Base-by-base conservation (phyloP, 1,140 invertebrate genomes). In the Meteorus sp. region DNA sequence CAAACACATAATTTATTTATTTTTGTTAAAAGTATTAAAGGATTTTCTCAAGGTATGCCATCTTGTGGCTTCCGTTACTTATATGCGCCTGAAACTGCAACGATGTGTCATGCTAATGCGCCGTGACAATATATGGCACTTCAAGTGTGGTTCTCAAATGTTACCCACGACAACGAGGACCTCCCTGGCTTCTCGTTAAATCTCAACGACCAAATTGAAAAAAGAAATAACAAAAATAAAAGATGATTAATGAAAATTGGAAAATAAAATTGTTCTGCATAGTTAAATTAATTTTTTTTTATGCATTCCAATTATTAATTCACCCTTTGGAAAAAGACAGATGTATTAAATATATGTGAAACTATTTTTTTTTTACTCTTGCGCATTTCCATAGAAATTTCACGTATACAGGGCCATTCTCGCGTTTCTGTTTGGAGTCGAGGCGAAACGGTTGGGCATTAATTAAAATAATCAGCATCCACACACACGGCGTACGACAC, bases 381-480 rank as follows among this genome's bases (percentile, higher is more conserved):
- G 4, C 29, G 9, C 9, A 31, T 31, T 31, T 31, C 4, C 29
- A 31, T 9, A 5, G 29, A 22, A 44, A 19, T 22, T 19, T 6
- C 6, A 22, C 3, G 9, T 47, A 23, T 60, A 53, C 31, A 20
- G 56, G 57, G 56, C 57, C 64, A 65, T 69, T 73, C 67, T 63
- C 59, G 57, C 66, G 71, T 72, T 68, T 63, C 63, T 55, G 20
- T 8, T 6, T 45, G 53, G 67, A 72, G 72, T 71, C 69, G 69
- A 68, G 62, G 56, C 62, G 64, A 53, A 66, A 66, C 66, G 61
- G 51, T 25, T 59, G 48, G 17, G 56, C 69, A 72, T 75, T 68
- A 72, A 73, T 75, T 71, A 71, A 72, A 72, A 72, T 71, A 71
- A 75, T 75, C 69, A 70, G 65, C 55, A 59, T 65, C 59, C 63